These are phyloP conservation scores for Drosophila busckii DNA, from an alignment of 1,140 invertebrate genomes.

Conservation along the genomic window DNA sequence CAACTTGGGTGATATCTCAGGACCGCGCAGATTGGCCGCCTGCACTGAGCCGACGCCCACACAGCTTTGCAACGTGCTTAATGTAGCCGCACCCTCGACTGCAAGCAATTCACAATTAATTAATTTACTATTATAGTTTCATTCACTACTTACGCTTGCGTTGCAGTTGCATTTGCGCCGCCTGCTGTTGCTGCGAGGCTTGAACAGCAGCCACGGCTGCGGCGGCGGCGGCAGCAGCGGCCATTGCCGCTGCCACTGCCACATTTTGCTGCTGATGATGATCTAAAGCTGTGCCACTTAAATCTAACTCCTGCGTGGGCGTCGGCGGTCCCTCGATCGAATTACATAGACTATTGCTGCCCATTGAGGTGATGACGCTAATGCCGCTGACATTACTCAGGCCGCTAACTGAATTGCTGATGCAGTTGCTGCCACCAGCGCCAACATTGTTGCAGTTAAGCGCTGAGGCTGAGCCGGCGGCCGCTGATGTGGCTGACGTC, in stretches of 20 bases:
- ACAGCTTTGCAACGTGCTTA: slow-evolving; percentile 78
- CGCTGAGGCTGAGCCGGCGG: slow-evolving; percentile 37
- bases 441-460: slow-evolving; percentile 18
- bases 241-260: slow-evolving; percentile 31
- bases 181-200: slow-evolving; percentile 35
- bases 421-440: slow-evolving; percentile 17
- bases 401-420: slow-evolving; percentile 42
- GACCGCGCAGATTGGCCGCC: slow-evolving; percentile 77
- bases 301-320: slow-evolving; percentile 80
- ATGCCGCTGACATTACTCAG: slow-evolving; percentile 61
- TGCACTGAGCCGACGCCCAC: slow-evolving; percentile 66
- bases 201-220: slow-evolving; percentile 35
- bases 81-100: slow-evolving; percentile 68
- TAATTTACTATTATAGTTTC: background rate
- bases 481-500: slow-evolving; percentile 20
- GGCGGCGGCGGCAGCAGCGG: slow-evolving; percentile 18
- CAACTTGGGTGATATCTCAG: slow-evolving; percentile 91
- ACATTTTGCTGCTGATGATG: slow-evolving; percentile 62
- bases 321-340: slow-evolving; percentile 80
- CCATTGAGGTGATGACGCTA: slow-evolving; percentile 70
- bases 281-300: slow-evolving; percentile 73
- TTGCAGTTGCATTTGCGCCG: slow-evolving; percentile 56
- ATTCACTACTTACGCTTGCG: slow-evolving; percentile 80
- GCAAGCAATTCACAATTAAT: background rate
- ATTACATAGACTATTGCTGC: slow-evolving; percentile 63